Percentiles rank a stretch among this genome's conserved stretches.
Evolutionary conservation across 2,797 vertebrate species (phyloP).

Genomic region (Amniataba percoides): DNA sequence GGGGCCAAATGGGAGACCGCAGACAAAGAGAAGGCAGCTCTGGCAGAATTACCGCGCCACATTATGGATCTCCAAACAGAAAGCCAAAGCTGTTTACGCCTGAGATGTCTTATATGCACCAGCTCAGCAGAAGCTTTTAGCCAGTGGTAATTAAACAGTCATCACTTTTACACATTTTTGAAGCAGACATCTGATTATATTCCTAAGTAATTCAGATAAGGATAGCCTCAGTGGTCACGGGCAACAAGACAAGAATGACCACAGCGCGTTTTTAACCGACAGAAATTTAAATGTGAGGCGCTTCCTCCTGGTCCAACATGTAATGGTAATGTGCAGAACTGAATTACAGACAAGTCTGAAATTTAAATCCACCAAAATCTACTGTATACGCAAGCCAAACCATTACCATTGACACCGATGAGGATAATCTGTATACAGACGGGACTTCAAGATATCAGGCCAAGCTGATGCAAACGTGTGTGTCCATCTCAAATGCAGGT

Average conservation of each 20-base stretch:
- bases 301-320: constrained; percentile 47
- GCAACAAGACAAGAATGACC: constrained; percentile 68
- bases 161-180: constrained; percentile 70
- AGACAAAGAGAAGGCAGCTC: constrained; percentile 75
- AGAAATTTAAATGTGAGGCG: constrained; percentile 56
- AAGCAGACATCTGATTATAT: constrained; percentile 69
- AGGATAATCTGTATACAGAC: constrained; percentile 40
- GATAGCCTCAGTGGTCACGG: constrained; percentile 58
- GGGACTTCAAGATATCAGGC: constrained; percentile 20
- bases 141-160: constrained; percentile 71
- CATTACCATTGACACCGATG: constrained; percentile 51
- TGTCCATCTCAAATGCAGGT: constrained; percentile 56
- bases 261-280: constrained; percentile 58
- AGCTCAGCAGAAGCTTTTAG: constrained; percentile 59
- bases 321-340: constrained; percentile 43
- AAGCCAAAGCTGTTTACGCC: constrained; percentile 70
- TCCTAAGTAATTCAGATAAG: constrained; percentile 63
- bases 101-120: constrained; percentile 45
- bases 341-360: constrained; percentile 46
- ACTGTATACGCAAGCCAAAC: constrained; percentile 47
- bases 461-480: constrained; percentile 47
- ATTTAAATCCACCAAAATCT: constrained; percentile 48
- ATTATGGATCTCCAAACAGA: constrained; percentile 69
- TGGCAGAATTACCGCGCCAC: constrained; percentile 62
- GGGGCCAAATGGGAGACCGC: constrained; percentile 72